A percentile compares a stretch with the other conserved stretches of the same genome.
Evolutionary conservation across 2,888 invertebrate species (phyloP).

Genomic region (Lasius platythorax): DNA sequence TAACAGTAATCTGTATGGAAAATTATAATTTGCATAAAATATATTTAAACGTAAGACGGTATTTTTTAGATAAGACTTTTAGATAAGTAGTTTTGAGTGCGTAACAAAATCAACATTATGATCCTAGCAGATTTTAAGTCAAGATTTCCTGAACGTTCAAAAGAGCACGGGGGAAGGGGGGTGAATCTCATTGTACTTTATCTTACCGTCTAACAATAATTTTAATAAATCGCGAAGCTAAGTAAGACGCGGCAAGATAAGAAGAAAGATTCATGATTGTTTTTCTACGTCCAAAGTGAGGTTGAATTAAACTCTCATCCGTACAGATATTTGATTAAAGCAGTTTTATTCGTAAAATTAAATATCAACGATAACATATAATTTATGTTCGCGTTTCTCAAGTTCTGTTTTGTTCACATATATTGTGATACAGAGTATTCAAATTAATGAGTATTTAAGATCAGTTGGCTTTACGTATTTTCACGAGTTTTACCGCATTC

Average conservation of each 20-base stretch:
- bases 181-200: slow-evolving; percentile 21
- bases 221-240: slow-evolving; percentile 19
- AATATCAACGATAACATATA: slow-evolving; percentile 1
- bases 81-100: not conserved
- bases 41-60: not conserved
- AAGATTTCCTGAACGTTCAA: not conserved
- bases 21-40: slow-evolving; percentile 2
- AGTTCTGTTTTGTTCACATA: not conserved
- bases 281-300: not conserved
- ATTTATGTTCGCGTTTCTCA: not conserved
- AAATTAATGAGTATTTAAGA: not conserved
- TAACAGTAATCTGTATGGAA: not conserved
- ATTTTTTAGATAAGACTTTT: not conserved
- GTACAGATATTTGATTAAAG: slow-evolving; percentile 81
- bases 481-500: not conserved
- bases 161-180: not conserved
- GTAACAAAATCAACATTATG: slow-evolving; percentile 1
- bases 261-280: slow-evolving; percentile 2
- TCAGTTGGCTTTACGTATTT: not conserved
- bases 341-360: slow-evolving; percentile 69
- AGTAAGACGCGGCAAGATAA: not conserved
- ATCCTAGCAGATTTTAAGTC: not conserved
- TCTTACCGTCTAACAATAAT: not conserved
- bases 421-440: not conserved
- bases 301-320: slow-evolving; percentile 7